Evolutionary conservation across 1,140 invertebrate species (phyloP).

Genomic region (Nephila pilipes): DNA sequence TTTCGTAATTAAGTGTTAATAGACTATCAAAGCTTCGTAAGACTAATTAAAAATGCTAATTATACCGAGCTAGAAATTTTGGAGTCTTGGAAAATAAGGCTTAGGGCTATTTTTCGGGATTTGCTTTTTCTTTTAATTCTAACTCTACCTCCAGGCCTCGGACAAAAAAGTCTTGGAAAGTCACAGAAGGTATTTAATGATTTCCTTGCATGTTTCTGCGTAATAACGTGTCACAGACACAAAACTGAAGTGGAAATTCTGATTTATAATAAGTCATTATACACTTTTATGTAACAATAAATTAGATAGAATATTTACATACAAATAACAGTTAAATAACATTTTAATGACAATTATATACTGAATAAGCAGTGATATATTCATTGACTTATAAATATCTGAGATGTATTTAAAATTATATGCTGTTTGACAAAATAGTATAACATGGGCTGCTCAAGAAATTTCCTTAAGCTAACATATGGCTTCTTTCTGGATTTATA

Average conservation of each 20-base stretch:
- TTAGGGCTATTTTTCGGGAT: neutral
- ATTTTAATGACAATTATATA: no score
- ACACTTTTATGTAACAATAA: no score
- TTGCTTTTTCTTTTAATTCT: neutral
- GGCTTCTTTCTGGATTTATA: no score
- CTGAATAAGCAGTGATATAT: no score
- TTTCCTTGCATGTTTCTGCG: neutral
- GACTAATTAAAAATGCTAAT: constrained; percentile 48
- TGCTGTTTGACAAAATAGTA: no score
- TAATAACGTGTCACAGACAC: neutral
- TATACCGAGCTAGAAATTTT: constrained; percentile 16
- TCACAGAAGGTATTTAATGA: neutral
- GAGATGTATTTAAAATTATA: no score
- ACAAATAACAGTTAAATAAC: no score
- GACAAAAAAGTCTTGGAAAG: neutral
- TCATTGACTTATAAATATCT: no score
- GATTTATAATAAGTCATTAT: no score
- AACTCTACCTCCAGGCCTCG: neutral
- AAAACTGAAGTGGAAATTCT: neutral
- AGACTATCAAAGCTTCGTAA: constrained; percentile 26
- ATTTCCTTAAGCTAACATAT: no score
- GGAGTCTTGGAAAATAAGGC: neutral
- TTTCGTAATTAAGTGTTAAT: constrained; percentile 51
- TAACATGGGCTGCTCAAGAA: no score
- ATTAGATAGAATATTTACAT: no score